Conservation (phyloP, 92 coral and sea anemone species). For the Porites cylindrica region DNA sequence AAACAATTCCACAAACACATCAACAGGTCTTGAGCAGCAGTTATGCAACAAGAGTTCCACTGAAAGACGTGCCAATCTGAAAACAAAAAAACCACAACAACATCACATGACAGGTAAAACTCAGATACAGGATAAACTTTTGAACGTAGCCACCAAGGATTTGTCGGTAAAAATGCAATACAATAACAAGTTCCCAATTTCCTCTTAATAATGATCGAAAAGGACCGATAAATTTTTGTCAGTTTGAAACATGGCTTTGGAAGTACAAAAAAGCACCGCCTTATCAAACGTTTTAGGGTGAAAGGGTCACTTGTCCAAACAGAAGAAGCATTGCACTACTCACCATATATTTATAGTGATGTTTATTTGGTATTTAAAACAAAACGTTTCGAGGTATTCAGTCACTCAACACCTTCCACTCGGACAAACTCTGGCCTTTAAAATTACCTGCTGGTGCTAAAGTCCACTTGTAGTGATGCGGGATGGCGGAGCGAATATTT, state of each 20-base stretch:
- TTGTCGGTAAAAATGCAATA: too few species aligned
- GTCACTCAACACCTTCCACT: neutral
- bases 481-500: slow-evolving; percentile 78
- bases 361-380: neutral
- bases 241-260: too few species aligned
- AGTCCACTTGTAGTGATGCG: slow-evolving; percentile 57
- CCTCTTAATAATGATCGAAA: too few species aligned
- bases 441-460: slow-evolving; percentile 54
- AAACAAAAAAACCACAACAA: slow-evolving; percentile 9
- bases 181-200: too few species aligned
- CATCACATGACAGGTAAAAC: neutral
- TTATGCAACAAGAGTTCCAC: slow-evolving; percentile 83
- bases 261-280: too few species aligned
- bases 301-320: too few species aligned
- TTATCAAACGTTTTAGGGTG: too few species aligned
- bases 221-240: too few species aligned
- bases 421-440: neutral
- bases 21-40: slow-evolving; percentile 73
- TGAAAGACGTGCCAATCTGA: slow-evolving; percentile 73
- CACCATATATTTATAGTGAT: too few species aligned
- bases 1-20: slow-evolving; percentile 79
- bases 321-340: too few species aligned
- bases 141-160: too few species aligned
- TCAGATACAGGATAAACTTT: too few species aligned
- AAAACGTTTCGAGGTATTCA: neutral